Base-by-base conservation (phyloP, 1,140 invertebrate species). In the Penaeus chinensis region DNA sequence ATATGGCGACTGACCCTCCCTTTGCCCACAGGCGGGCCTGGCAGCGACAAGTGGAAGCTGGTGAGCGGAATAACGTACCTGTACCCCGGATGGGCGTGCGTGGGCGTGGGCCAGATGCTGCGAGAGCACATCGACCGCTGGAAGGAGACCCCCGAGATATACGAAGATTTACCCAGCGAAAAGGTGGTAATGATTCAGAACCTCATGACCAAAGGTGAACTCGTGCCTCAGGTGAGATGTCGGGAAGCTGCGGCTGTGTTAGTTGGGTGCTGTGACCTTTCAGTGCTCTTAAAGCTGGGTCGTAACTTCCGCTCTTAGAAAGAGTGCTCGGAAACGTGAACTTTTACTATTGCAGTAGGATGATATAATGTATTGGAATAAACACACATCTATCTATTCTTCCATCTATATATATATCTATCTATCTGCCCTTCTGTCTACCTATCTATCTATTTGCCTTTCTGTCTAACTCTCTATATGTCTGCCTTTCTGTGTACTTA, bases 41-140 rank as follows among this genome's bases (percentile, higher is more conserved):
- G 96, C 54, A 96, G 95, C 90, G 95, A 95, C 89, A 97, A 97
- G 91, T 94, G 95, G 20, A 92, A 93, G 0, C 92, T 97, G 22
- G 96, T 96, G 91, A 92, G 94, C 54, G 94, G 95, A 90, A 95
- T 95, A 0, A 93, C 96, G 0, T 91, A 92, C 2, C 93, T 95
- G 60, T 94, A 95, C 90, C 93, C 94, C 0, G 95, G 95, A 3
- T 97, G 96, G 96, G 93, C 94, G 3, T 96, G 96, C 90, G 93
- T 96, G 37, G 96, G 95, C 90, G 92, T 96, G 19, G 96, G 96
- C 3, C 94, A 95, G 83, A 91, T 95, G 20, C 92, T 97, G 8
- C 93, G 96, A 80, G 78, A 88, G 20, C 87, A 85, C 42, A 82
- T 90, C 22, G 78, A 77, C 42, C 71, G 84, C 27, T 88, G 81